Conservation (phyloP, 2,797 vertebrate species). For the Tangara arthus region DNA sequence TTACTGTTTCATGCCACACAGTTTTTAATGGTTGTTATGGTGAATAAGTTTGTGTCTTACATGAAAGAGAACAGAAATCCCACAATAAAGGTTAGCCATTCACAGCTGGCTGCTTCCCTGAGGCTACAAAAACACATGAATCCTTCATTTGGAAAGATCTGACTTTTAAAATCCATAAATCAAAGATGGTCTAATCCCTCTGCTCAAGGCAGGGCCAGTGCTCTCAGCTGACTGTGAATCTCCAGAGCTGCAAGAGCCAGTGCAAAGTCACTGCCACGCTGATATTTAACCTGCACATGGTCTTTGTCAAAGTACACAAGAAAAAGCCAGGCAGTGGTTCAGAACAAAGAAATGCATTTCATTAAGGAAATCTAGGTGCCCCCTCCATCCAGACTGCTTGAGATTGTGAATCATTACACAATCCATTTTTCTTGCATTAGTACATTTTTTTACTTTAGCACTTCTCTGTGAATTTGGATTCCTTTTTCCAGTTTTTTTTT, state of each 20-base stretch:
- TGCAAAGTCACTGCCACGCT: not conserved
- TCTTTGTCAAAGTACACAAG: not conserved
- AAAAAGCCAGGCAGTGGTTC: not conserved
- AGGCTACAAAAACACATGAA: not conserved
- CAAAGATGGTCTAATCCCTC: not conserved
- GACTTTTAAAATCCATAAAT: conserved; percentile 6
- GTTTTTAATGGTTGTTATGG: conserved; percentile 7
- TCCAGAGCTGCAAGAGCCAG: not conserved
- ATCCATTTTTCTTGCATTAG: not conserved
- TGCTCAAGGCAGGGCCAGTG: not conserved
- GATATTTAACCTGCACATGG: not conserved
- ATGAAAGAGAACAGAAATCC: conserved; percentile 4
- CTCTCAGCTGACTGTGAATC: not conserved
- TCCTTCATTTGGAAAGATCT: not conserved
- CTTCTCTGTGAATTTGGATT: not conserved
- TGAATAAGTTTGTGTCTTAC: conserved; percentile 18
- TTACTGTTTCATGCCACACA: not conserved
- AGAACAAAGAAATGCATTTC: not conserved
- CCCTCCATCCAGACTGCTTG: not conserved
- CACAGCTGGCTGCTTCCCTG: not conserved
- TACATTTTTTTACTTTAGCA: not conserved
- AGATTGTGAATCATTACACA: not conserved
- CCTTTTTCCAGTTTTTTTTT: not conserved
- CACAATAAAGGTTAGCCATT: conserved; percentile 16
- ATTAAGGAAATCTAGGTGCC: not conserved